A percentile compares a stretch with the other conserved stretches of the same genome.
Conservation (phyloP, 2,888 invertebrate species). For the Pilophorus perplexus region DNA sequence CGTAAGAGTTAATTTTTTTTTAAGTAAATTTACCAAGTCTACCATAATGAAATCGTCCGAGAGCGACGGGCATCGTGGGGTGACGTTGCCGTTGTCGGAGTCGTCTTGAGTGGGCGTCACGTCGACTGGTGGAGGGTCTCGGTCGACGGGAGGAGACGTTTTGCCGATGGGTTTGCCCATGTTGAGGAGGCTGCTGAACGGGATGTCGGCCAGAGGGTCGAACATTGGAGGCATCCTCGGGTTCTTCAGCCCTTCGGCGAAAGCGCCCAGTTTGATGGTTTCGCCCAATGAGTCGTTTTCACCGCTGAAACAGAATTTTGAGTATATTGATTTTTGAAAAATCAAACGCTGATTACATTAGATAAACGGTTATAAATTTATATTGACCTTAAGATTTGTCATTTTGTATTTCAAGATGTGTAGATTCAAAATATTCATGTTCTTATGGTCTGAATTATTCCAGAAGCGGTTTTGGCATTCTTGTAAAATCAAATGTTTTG, state of each 20-base stretch:
- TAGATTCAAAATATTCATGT: too few relatives aligned
- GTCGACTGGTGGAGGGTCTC: slow-evolving; percentile 5
- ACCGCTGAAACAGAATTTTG: slow-evolving; percentile 58
- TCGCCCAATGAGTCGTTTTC: slow-evolving; percentile 68
- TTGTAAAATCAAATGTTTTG: too few relatives aligned
- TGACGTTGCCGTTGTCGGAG: slow-evolving; percentile 54
- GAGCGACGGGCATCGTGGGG: slow-evolving; percentile 50
- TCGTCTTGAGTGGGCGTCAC: slow-evolving; percentile 50
- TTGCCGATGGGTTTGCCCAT: slow-evolving; percentile 50
- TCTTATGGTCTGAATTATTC: too few relatives aligned
- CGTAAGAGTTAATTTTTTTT: too few relatives aligned
- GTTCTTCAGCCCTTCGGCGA: slow-evolving; percentile 59
- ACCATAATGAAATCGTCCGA: slow-evolving; percentile 70
- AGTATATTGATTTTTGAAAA: background rate
- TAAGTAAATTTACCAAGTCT: slow-evolving; percentile 60
- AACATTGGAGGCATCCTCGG: slow-evolving; percentile 3
- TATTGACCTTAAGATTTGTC: too few relatives aligned
- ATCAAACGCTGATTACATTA: background rate
- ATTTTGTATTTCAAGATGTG: too few relatives aligned
- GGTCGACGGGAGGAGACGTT: slow-evolving; percentile 43
- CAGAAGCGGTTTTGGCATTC: too few relatives aligned
- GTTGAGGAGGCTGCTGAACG: slow-evolving; percentile 62
- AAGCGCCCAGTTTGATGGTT: slow-evolving; percentile 73
- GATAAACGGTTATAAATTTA: background rate
- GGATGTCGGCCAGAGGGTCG: slow-evolving; percentile 56